Evolutionary conservation across 2,113 vertebrate species (phyloP).

Genomic region (Psittacara wagleri): DNA sequence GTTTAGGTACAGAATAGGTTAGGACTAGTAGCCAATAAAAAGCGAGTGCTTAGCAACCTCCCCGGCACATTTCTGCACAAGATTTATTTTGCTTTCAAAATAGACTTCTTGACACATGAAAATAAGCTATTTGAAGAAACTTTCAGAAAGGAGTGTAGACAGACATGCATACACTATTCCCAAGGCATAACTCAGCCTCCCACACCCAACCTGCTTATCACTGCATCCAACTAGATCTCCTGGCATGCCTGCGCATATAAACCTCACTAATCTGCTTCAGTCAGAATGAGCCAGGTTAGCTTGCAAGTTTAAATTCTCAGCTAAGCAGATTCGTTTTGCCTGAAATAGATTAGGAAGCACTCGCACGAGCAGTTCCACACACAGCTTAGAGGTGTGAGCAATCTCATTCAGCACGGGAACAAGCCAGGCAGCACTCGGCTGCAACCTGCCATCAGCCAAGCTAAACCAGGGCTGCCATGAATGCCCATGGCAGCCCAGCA

Average conservation of each 20-base stretch:
- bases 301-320: slow-evolving; percentile 30
- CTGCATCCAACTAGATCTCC: neutral
- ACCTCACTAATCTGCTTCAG: neutral
- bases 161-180: neutral
- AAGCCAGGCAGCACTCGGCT: neutral
- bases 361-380: neutral
- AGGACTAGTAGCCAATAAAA: neutral
- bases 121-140: neutral
- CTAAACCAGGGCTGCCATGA: neutral
- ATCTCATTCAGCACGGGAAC: neutral
- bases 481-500: neutral
- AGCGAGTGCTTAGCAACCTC: neutral
- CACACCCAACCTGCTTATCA: neutral
- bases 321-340: slow-evolving; percentile 22
- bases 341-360: slow-evolving; percentile 34
- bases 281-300: slow-evolving; percentile 31
- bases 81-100: neutral
- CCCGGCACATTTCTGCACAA: neutral
- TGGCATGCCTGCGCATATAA: neutral
- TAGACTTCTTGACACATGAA: neutral
- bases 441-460: neutral
- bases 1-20: neutral
- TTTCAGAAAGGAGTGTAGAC: neutral
- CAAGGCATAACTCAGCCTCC: neutral
- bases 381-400: neutral